phyloP scores from a whole-genome alignment of 2,888 invertebrate genomes.

The Seladonia tumulorum region DNA sequence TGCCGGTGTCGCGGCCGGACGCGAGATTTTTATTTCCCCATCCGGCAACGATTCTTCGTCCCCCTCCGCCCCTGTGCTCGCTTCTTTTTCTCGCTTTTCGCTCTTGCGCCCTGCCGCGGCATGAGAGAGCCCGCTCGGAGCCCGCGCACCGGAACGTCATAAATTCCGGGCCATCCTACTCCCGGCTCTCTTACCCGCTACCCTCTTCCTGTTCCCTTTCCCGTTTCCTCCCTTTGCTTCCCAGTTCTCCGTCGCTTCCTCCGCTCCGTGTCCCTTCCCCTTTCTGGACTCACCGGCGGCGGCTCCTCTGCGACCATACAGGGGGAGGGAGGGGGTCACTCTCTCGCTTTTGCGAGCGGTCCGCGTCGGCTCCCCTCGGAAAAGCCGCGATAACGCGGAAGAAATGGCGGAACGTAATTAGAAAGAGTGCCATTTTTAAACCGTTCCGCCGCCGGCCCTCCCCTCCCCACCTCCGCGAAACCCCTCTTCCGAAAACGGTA shows the following conservation, averaged over 20 bases:
- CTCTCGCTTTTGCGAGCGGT: background rate
- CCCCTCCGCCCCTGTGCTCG: slow-evolving; percentile 11
- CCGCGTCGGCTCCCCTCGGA: slow-evolving; percentile 19
- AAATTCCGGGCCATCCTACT: slow-evolving; percentile 68
- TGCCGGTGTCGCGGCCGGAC: slow-evolving; percentile 9
- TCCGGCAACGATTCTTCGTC: slow-evolving; percentile 31
- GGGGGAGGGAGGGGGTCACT: background rate
- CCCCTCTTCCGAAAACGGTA: slow-evolving; percentile 23
- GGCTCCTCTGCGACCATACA: background rate
- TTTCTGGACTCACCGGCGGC: background rate
- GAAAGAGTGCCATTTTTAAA: slow-evolving; percentile 65
- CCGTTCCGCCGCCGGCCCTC: slow-evolving; percentile 20
- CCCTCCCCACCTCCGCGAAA: background rate
- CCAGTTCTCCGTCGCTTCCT: background rate
- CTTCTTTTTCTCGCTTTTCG: slow-evolving; percentile 7
- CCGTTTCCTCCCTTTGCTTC: slow-evolving; percentile 34
- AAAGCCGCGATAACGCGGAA: slow-evolving; percentile 58
- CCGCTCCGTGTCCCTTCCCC: background rate
- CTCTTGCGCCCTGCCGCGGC: slow-evolving; percentile 38
- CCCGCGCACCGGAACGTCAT: slow-evolving; percentile 71
- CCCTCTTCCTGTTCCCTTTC: slow-evolving; percentile 44
- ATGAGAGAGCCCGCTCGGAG: slow-evolving; percentile 22
- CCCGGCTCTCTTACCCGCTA: slow-evolving; percentile 51
- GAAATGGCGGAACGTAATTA: slow-evolving; percentile 67
- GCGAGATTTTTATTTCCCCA: slow-evolving; percentile 59